phyloP scores from a whole-genome alignment of 1,140 invertebrate genomes.

The Cydia pomonella region DNA sequence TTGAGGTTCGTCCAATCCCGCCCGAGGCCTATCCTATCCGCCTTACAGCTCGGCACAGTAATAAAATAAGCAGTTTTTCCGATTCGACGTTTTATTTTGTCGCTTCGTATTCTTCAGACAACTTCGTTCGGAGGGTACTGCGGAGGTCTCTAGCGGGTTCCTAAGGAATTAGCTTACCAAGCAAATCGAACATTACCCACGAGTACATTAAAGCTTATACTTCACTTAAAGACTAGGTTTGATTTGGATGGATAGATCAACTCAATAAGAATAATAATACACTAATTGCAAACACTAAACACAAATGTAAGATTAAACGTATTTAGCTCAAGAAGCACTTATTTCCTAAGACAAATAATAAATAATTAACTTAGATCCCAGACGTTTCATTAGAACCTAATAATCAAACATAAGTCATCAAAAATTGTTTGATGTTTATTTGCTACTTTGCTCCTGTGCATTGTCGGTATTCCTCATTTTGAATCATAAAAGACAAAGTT shows the following conservation, averaged over 20 bases:
- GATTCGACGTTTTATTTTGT: slow-evolving; percentile 73
- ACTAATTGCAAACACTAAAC: no score
- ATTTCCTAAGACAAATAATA: background rate
- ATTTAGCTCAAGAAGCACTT: background rate
- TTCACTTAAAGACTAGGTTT: no score
- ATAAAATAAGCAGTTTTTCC: slow-evolving; percentile 79
- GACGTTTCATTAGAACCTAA: slow-evolving; percentile 34
- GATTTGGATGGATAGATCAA: no score
- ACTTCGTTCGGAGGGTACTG: slow-evolving; percentile 64
- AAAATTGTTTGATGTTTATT: slow-evolving; percentile 24
- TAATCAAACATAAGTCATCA: slow-evolving; percentile 24
- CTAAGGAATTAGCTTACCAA: slow-evolving; percentile 45
- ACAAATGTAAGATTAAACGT: background rate
- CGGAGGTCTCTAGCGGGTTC: slow-evolving; percentile 57
- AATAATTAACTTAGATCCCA: slow-evolving; percentile 30
- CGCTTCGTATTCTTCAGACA: slow-evolving; percentile 72
- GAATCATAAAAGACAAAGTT: slow-evolving; percentile 23
- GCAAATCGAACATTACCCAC: slow-evolving; percentile 17
- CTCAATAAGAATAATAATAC: no score
- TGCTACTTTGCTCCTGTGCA: background rate
- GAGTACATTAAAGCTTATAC: background rate
- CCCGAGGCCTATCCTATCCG: slow-evolving; percentile 60
- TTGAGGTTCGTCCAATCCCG: slow-evolving; percentile 64
- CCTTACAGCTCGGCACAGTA: slow-evolving; percentile 60
- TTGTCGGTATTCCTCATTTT: background rate